Base-by-base conservation (phyloP, 2,888 invertebrate genomes). In the Drosophila recens region DNA sequence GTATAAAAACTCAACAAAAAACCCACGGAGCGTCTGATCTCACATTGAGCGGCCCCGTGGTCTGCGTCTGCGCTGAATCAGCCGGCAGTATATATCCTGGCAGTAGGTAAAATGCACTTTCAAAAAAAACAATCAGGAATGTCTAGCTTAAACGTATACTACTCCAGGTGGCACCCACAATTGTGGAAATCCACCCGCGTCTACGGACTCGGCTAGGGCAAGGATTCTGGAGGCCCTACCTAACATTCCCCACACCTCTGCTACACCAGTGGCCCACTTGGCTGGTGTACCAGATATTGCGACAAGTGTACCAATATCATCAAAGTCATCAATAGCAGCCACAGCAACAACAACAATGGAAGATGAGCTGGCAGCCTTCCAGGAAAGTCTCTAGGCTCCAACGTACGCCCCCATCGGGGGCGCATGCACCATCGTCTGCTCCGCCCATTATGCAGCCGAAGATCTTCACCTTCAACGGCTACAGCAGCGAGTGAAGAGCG, bases 91-190 rank as follows among this genome's bases (percentile, higher is more conserved):
- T 13, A 9, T 23, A 23, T 23, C 45, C 23, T 46, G 45, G 27
- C 45, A 23, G 10, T 13, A 46, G 23, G 45, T 46, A 13, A 46
- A 46, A 11, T 23, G 23, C 45, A 27, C 27, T 27, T 5, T 17
- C n/a, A 27, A 46, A 27, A 8, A 13, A 46, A 20, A 20, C 2
- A 20, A 3, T 20, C 3, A 27, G 13, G 45, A 46, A 46, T 11
- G 45, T 23, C 20, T 46, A 2, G 23, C 5, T 0, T 6, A 27
- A 20, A 46, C 45, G 3, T 5, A 3, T n/a, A 27, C 5, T 46
- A 46, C 45, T 46, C 45, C 45, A 46, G 45, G 45, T 23, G 23
- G 23, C 45, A 27, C 20, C 23, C 45, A 36, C 34, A 11, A 10
- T 36, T 4, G 34, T 36, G 34, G 34, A 36, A 36, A 36, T 36